These are phyloP conservation scores for Serilophus lunatus DNA, from an alignment of 2,113 vertebrate genomes.

Conservation along the genomic window DNA sequence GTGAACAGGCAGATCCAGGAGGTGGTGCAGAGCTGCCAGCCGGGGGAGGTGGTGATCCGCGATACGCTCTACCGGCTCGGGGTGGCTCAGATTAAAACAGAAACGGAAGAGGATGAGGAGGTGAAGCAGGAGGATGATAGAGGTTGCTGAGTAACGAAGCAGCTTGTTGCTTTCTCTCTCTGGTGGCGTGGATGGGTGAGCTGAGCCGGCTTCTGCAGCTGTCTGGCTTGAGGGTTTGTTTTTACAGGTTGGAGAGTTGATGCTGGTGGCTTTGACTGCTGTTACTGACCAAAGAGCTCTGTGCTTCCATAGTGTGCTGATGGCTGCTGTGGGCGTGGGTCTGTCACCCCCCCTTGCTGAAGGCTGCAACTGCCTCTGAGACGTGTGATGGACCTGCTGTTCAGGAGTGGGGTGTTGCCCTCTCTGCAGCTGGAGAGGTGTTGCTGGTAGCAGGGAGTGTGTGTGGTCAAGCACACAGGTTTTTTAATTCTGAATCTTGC, in stretches of 20 bases:
- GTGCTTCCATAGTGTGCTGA: slow-evolving; percentile 55
- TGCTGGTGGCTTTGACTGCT: slow-evolving; percentile 44
- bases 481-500: neutral
- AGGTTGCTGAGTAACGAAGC: slow-evolving; percentile 20
- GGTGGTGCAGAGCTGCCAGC: slow-evolving; percentile 89
- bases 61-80: slow-evolving; percentile 92
- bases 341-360: neutral
- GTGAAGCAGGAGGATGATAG: slow-evolving; percentile 57
- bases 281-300: slow-evolving; percentile 76
- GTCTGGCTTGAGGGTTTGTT: neutral
- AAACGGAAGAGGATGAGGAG: slow-evolving; percentile 75
- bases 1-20: slow-evolving; percentile 92
- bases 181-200: neutral
- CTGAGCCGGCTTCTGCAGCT: neutral
- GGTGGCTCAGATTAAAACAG: slow-evolving; percentile 93
- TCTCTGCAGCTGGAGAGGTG: neutral
- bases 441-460: neutral
- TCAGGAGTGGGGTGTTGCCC: neutral
- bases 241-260: neutral
- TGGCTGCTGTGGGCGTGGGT: neutral
- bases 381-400: neutral
- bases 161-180: neutral
- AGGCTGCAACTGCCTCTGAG: neutral
- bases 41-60: slow-evolving; percentile 93
- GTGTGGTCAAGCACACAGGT: neutral